These are phyloP conservation scores for Castor canadensis DNA, from an alignment of 2,113 vertebrate species.

Conservation along the genomic window DNA sequence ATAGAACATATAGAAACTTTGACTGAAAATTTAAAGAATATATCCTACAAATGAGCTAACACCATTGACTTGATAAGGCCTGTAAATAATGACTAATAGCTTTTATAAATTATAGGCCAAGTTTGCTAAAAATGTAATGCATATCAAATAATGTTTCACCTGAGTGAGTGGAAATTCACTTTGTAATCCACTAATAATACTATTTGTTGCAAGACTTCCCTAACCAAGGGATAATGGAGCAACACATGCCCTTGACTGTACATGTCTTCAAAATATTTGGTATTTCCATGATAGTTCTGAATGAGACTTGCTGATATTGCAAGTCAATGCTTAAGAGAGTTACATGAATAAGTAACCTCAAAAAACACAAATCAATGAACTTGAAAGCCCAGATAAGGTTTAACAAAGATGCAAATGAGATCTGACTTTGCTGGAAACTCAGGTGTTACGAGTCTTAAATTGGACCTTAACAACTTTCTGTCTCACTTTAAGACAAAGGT, in stretches of 20 bases:
- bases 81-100: background rate
- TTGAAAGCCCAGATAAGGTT: conserved; percentile 23
- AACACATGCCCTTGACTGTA: background rate
- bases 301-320: background rate
- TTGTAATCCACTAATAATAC: background rate
- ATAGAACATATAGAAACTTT: background rate
- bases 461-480: background rate
- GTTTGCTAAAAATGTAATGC: background rate
- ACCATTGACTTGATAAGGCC: background rate
- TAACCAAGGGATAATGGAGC: background rate
- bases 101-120: background rate
- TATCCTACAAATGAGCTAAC: background rate
- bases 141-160: background rate
- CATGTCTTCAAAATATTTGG: conserved; percentile 25
- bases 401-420: background rate
- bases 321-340: conserved; percentile 23
- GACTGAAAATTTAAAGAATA: background rate
- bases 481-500: too few species aligned
- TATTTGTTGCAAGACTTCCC: background rate
- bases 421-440: background rate
- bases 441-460: background rate
- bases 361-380: background rate
- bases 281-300: conserved; percentile 25
- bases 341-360: background rate
- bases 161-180: background rate